Conservation (phyloP, 2,888 invertebrate species). For the Caradrina kadenii region DNA sequence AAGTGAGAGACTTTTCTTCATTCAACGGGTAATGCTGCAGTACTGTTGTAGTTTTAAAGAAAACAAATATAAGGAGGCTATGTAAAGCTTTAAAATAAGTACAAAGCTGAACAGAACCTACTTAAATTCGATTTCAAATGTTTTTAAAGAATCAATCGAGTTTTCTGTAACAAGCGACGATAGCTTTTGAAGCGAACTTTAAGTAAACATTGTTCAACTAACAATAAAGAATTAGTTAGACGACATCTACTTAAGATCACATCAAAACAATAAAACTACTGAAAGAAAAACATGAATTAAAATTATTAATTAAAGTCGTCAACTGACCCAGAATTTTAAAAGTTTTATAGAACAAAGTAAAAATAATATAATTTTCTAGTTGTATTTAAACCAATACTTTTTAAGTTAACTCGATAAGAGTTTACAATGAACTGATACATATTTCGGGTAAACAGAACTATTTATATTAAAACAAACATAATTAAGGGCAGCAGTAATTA, state of each 20-base stretch:
- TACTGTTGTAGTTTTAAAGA: conserved; percentile 2
- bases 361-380: background rate
- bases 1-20: background rate
- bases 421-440: conserved; percentile 39
- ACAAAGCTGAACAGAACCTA: conserved; percentile 47
- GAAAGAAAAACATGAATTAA: background rate
- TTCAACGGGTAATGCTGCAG: too few relatives aligned
- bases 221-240: conserved; percentile 36
- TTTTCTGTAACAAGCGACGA: background rate
- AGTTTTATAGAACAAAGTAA: background rate
- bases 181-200: conserved; percentile 18
- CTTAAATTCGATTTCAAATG: conserved; percentile 31
- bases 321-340: background rate
- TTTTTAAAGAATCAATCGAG: background rate
- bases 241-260: conserved; percentile 55
- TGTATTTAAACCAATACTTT: background rate
- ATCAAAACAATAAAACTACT: conserved; percentile 15
- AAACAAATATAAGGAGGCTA: conserved; percentile 32
- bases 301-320: background rate
- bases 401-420: conserved; percentile 19
- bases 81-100: conserved; percentile 18
- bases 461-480: conserved; percentile 49
- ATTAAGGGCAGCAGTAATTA: conserved; percentile 36
- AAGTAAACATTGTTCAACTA: conserved; percentile 35
- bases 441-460: conserved; percentile 18